Percentiles rank a stretch among this genome's conserved stretches.
Conservation (phyloP, 2,797 vertebrate species). For the Crax fasciolata region DNA sequence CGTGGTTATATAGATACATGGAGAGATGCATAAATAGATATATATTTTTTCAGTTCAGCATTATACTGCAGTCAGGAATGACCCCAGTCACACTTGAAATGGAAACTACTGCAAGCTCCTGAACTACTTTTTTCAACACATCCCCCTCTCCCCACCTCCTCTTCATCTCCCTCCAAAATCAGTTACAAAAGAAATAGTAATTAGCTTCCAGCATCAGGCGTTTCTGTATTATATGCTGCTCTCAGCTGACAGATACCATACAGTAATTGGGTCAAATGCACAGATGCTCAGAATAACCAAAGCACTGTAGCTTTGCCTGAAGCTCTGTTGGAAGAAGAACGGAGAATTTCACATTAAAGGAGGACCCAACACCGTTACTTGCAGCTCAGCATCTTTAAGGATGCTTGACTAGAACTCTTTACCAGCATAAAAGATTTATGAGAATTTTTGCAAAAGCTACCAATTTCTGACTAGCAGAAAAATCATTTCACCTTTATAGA, state of each 20-base stretch:
- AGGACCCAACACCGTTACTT: not conserved
- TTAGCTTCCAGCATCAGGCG: slow-evolving; percentile 39
- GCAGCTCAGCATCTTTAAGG: not conserved
- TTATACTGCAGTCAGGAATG: not conserved
- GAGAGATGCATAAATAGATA: not conserved
- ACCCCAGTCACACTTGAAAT: not conserved
- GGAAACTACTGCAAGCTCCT: not conserved
- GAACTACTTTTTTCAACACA: not conserved
- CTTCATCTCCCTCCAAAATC: not conserved
- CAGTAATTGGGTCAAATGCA: slow-evolving; percentile 55
- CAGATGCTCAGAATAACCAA: slow-evolving; percentile 41
- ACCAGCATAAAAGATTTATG: slow-evolving; percentile 17
- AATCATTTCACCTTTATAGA: not conserved
- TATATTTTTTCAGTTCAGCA: not conserved
- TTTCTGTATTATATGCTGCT: not conserved
- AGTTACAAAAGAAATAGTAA: slow-evolving; percentile 32
- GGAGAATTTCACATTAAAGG: not conserved
- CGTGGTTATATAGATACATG: fast-evolving
- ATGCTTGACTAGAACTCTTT: not conserved
- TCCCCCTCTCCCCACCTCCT: not conserved
- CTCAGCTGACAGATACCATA: not conserved
- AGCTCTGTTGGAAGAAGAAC: not conserved
- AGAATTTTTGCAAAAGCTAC: not conserved
- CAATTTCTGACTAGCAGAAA: not conserved
- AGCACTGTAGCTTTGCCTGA: not conserved